Percentiles rank a stretch among this genome's conserved stretches.
Conservation (phyloP, 1,140 invertebrate genomes). For the Drosophila seguyi region DNA sequence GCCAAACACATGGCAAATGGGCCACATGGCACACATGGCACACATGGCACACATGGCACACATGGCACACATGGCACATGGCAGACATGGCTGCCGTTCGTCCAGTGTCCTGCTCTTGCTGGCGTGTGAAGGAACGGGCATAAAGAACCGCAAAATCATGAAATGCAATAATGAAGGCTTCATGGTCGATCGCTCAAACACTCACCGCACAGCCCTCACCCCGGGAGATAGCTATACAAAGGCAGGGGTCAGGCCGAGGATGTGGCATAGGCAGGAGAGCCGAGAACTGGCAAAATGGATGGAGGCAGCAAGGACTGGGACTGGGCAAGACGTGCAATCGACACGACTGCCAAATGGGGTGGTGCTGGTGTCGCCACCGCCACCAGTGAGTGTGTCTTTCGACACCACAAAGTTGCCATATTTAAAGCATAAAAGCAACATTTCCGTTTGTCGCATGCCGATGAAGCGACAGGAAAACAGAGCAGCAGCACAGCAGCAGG, state of each 20-base stretch:
- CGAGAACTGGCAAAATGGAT: background rate
- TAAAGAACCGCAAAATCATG: constrained; percentile 84
- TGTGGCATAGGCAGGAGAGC: constrained; percentile 21
- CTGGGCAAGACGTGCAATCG: constrained; percentile 66
- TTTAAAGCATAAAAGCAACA: constrained; percentile 84
- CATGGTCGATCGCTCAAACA: constrained; percentile 81
- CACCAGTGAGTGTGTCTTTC: constrained; percentile 38
- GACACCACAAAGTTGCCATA: constrained; percentile 83
- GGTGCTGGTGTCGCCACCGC: background rate
- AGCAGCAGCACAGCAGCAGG: constrained; percentile 20
- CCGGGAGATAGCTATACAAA: constrained; percentile 25
- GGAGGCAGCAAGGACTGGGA: too few species aligned
- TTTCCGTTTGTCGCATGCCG: constrained; percentile 82
- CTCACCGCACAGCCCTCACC: constrained; percentile 20
- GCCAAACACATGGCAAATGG: constrained; percentile 74
- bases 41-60: background rate
- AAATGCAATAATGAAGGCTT: constrained; percentile 84
- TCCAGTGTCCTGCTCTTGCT: constrained; percentile 17
- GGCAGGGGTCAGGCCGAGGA: constrained; percentile 12
- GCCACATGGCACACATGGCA: constrained; percentile 37
- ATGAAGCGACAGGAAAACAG: constrained; percentile 54
- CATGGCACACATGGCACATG: constrained; percentile 23
- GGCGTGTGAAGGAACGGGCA: constrained; percentile 64
- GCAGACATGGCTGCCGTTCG: constrained; percentile 29
- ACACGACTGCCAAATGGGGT: constrained; percentile 54